Percentiles rank a stretch among this genome's conserved stretches.
phyloP scores from a whole-genome alignment of 2,888 invertebrate genomes.

The Chrysolina oricalcia region DNA sequence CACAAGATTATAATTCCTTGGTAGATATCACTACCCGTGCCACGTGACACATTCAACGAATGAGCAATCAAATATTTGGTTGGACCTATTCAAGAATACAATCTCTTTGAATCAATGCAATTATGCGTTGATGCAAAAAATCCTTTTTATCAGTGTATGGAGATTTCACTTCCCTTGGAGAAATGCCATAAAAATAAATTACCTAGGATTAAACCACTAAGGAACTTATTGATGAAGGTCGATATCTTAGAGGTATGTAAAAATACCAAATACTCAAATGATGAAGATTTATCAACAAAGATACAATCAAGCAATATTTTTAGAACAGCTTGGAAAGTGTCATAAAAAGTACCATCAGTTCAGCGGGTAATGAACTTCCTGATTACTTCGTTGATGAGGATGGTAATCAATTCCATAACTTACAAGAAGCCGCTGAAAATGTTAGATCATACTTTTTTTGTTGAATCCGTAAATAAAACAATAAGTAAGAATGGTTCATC shows the following conservation, averaged over 20 bases:
- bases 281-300: conserved; percentile 11
- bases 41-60: too few species aligned
- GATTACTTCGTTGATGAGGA: conserved; percentile 25
- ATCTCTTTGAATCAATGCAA: too few species aligned
- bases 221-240: conserved; percentile 25
- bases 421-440: conserved; percentile 13
- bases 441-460: background rate
- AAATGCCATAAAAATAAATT: conserved; percentile 16
- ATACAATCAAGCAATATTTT: too few species aligned
- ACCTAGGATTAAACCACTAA: conserved; percentile 8
- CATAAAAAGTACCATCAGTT: conserved; percentile 14
- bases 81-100: too few species aligned
- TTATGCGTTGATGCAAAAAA: too few species aligned
- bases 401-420: too few species aligned
- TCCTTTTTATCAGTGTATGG: too few species aligned
- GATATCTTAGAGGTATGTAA: conserved; percentile 16
- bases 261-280: conserved; percentile 13
- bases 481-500: conserved; percentile 12
- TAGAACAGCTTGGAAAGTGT: conserved; percentile 22
- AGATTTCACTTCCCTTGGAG: too few species aligned
- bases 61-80: too few species aligned
- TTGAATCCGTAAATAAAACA: conserved; percentile 15
- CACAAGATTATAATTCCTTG: too few species aligned
- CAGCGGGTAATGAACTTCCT: conserved; percentile 21
- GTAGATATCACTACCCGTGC: too few species aligned